Percentiles rank a stretch among this genome's conserved stretches.
These are phyloP conservation scores for Parthenolecanium corni DNA, from an alignment of 2,888 invertebrate species.

Conservation along the genomic window DNA sequence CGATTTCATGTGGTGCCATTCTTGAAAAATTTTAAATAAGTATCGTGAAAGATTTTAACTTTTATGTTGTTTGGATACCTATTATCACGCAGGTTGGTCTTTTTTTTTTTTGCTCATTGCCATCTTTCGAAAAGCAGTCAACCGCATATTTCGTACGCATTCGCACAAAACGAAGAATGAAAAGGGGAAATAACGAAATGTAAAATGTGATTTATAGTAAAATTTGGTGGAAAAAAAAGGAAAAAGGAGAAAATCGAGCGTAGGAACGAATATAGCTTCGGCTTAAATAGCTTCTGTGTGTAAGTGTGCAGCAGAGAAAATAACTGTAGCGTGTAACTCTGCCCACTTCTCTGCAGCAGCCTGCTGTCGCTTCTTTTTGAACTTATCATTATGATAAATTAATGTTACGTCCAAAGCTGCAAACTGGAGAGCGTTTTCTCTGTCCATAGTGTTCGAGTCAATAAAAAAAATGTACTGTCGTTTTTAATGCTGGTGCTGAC, in stretches of 20 bases:
- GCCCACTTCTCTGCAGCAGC: neutral
- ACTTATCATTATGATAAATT: conserved; percentile 7
- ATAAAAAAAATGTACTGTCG: neutral
- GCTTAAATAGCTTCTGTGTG: neutral
- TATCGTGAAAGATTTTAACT: no score
- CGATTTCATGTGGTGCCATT: no score
- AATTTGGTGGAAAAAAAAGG: neutral
- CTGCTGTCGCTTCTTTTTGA: neutral
- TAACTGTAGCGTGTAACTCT: neutral
- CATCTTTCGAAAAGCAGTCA: no score
- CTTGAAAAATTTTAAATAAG: no score
- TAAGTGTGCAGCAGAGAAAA: neutral
- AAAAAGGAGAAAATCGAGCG: conserved; percentile 11
- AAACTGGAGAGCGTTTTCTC: conserved; percentile 1
- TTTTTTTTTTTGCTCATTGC: no score
- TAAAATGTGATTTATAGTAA: neutral
- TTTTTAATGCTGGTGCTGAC: neutral
- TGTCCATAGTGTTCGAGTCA: neutral
- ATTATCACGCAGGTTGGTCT: no score
- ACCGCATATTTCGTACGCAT: no score
- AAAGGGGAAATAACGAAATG: neutral
- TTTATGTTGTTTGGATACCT: no score
- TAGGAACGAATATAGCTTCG: neutral
- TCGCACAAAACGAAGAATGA: neutral
- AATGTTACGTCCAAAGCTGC: neutral